Evolutionary conservation across 1,140 invertebrate species (phyloP).

Genomic region (Eurosta solidaginis): DNA sequence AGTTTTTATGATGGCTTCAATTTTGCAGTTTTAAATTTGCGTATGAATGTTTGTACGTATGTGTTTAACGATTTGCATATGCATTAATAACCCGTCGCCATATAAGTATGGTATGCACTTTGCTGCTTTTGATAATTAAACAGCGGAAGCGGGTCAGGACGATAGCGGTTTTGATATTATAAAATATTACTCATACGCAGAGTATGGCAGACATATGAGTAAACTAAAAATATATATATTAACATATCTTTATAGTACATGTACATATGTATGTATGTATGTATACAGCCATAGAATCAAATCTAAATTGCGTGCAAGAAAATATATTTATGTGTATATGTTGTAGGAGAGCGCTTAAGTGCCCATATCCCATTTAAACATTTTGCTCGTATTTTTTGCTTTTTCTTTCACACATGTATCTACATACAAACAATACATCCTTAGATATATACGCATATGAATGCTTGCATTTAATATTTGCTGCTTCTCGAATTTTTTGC

Average conservation of each 20-base stretch:
- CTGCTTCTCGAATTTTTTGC: background rate
- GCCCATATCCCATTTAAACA: background rate
- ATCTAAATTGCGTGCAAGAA: too few species aligned
- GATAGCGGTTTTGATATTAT: background rate
- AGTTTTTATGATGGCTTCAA: too few species aligned
- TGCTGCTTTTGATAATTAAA: constrained; percentile 4
- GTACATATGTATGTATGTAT: background rate
- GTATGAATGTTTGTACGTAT: background rate
- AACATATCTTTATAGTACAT: background rate
- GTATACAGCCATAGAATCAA: too few species aligned
- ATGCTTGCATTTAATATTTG: background rate
- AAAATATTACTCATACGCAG: constrained; percentile 18
- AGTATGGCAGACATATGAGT: background rate
- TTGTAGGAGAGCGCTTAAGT: background rate
- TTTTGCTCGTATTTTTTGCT: background rate
- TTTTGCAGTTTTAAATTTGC: too few species aligned
- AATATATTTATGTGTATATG: too few species aligned
- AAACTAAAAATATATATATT: background rate
- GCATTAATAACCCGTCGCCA: too few species aligned
- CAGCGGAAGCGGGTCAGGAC: constrained; percentile 6
- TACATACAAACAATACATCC: too few species aligned
- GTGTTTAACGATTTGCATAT: too few species aligned
- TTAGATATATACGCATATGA: too few species aligned
- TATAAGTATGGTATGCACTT: too few species aligned
- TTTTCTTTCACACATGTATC: too few species aligned